Base-by-base conservation (phyloP, 2,888 invertebrate species). In the Rhamphomyia laevipes region DNA sequence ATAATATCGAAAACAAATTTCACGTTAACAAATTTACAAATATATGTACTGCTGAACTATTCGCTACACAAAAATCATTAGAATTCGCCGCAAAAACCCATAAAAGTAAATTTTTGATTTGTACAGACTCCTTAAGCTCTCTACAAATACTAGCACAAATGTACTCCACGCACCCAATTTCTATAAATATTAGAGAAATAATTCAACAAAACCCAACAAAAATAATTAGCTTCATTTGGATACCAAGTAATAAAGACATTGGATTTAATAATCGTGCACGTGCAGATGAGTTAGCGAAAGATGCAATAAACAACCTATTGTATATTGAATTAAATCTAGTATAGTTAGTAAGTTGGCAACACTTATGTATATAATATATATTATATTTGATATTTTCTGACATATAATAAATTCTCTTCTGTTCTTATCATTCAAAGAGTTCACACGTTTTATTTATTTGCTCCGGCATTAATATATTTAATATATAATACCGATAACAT, bases 231-330 rank as follows among this genome's bases (percentile, higher is more conserved):
- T 15, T 49, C 11, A 40, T 54, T 15, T 48, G 50, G 51, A 15
- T 51, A 2, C 46, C 46, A 11, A 45, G 38, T 3, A 50, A 53
- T 6, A 21, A 42, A 2, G n/a, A 43, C 2, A 51, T 51, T 21
- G 23, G 23, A 7, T 7, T 6, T 27, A 27, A 27, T 27, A 27
- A 27, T 27, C 9, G 9, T 7, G 23, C 9, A 27, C 9, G 9
- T 7, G 23, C 9, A 27, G 23, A 27, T 27, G 23, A 27, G 9
- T 9, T 27, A 27, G 23, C 23, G 4, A 27, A 9, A 27, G 9
- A 27, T 27, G 6, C 7, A 27, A 6, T 9, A 27, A 27, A 6
- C 2, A 7, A 2, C 23, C 23, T 7, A 7, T 27, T 7, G n/a
- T n/a, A n/a, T n/a, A n/a, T n/a, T n/a, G n/a, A n/a, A n/a, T n/a